phyloP scores from a whole-genome alignment of 2,888 invertebrate species.

The Luperina testacea region DNA sequence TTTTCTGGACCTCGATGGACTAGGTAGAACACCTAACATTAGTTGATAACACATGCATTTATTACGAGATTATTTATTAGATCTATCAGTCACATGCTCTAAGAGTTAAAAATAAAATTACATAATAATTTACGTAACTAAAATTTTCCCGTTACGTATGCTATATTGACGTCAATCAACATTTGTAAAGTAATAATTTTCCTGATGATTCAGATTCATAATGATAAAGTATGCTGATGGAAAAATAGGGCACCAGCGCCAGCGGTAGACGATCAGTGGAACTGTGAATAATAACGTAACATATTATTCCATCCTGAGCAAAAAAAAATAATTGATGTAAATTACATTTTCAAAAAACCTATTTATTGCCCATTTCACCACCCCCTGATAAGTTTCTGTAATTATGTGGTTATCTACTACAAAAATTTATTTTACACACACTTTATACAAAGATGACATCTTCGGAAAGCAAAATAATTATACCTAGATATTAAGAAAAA shows the following conservation, averaged over 20 bases:
- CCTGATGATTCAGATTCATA: slow-evolving; percentile 6
- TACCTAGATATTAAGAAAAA: not conserved
- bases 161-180: slow-evolving; percentile 18
- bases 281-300: not conserved
- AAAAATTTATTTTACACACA: not conserved
- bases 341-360: not conserved
- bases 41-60: not conserved
- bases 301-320: not conserved
- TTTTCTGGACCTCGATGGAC: not conserved
- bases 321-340: not conserved
- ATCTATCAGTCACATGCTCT: not conserved
- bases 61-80: not conserved
- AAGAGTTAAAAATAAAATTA: slow-evolving; percentile 23
- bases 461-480: not conserved
- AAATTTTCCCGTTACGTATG: slow-evolving; percentile 30
- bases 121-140: slow-evolving; percentile 25
- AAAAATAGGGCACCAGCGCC: not conserved
- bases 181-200: slow-evolving; percentile 16
- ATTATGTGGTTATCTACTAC: not conserved
- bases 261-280: not conserved
- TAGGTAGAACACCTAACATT: not conserved
- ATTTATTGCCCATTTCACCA: not conserved
- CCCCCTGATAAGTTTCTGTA: not conserved
- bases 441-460: not conserved
- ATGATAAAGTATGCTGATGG: not conserved